Percentiles rank a stretch among this genome's conserved stretches.
phyloP scores from a whole-genome alignment of 2,797 vertebrate genomes.

The Eleutherodactylus coqui region DNA sequence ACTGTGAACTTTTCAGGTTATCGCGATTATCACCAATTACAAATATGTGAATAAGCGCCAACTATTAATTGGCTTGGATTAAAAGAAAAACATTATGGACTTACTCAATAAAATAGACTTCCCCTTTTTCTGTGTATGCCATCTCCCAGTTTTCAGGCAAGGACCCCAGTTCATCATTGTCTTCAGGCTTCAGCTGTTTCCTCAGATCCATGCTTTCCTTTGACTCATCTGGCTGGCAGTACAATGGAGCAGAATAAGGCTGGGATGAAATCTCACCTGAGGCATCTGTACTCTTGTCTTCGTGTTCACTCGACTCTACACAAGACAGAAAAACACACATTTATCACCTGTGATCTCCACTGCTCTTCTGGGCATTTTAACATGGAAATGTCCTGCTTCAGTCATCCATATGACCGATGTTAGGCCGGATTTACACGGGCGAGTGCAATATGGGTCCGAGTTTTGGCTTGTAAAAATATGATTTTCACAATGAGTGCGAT shows the following conservation, averaged over 20 bases:
- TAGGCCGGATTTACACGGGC: too few species aligned
- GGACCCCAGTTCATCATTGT: slow-evolving; percentile 88
- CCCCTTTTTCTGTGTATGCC: slow-evolving; percentile 98
- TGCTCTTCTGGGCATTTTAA: neutral
- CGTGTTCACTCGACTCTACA: slow-evolving; percentile 94
- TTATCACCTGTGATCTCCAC: slow-evolving; percentile 20
- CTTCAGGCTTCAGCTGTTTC: slow-evolving; percentile 86
- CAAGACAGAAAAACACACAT: slow-evolving; percentile 62
- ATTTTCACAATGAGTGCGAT: too few species aligned
- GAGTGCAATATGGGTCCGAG: too few species aligned
- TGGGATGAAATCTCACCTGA: slow-evolving; percentile 83
- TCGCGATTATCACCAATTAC: neutral
- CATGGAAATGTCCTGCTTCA: neutral
- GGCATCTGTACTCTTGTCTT: slow-evolving; percentile 90
- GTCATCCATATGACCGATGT: neutral
- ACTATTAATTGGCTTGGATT: neutral
- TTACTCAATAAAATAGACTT: slow-evolving; percentile 99
- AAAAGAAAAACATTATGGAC: slow-evolving; percentile 68
- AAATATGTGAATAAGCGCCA: neutral
- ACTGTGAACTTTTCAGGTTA: too few species aligned
- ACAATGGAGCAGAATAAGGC: slow-evolving; percentile 80
- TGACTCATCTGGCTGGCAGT: slow-evolving; percentile 81
- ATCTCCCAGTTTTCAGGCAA: slow-evolving; percentile 99
- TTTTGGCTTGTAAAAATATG: too few species aligned
- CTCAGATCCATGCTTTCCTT: slow-evolving; percentile 83